These are phyloP conservation scores for Actias luna DNA, from an alignment of 2,888 invertebrate genomes.

Conservation along the genomic window DNA sequence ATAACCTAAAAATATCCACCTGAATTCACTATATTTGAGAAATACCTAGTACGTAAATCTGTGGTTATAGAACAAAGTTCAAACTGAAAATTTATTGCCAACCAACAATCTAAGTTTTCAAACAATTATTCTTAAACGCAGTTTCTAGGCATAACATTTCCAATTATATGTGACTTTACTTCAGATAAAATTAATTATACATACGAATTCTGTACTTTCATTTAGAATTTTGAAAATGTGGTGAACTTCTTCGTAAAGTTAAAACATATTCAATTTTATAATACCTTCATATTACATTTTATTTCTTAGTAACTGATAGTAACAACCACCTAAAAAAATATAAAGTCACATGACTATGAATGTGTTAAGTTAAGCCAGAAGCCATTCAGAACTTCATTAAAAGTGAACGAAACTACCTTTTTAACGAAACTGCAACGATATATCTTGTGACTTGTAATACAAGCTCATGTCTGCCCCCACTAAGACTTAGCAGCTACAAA, in stretches of 20 bases:
- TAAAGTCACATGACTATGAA: neutral
- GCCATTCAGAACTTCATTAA: neutral
- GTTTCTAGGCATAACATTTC: no score
- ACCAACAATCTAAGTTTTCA: no score
- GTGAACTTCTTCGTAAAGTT: neutral
- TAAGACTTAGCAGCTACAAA: conserved; percentile 26
- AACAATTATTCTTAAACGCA: no score
- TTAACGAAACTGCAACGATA: conserved; percentile 5
- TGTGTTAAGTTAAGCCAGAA: neutral
- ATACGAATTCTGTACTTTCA: no score
- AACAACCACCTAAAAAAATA: neutral
- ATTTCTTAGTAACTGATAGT: neutral
- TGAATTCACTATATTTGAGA: no score
- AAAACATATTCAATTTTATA: neutral
- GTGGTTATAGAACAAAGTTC: no score
- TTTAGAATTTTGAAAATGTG: neutral
- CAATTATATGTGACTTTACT: no score
- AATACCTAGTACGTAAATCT: no score
- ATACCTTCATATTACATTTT: neutral
- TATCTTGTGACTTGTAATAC: conserved; percentile 11
- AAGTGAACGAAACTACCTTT: neutral
- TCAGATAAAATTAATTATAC: no score
- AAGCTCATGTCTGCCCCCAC: conserved; percentile 28
- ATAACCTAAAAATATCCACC: no score
- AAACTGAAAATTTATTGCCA: no score